Conservation (phyloP, 2,113 vertebrate genomes). For the Aix galericulata region DNA sequence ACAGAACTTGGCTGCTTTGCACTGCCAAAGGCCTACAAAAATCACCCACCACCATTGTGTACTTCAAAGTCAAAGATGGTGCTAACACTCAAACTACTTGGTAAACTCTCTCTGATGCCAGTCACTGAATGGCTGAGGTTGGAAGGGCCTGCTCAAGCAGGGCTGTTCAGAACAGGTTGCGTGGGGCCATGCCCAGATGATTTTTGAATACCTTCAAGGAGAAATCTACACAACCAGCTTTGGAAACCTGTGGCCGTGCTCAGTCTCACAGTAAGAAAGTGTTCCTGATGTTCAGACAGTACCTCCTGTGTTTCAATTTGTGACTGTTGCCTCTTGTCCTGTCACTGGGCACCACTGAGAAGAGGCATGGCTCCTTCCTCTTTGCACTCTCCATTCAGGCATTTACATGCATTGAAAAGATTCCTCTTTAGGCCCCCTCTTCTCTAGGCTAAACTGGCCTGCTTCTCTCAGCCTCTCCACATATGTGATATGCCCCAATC, state of each 20-base stretch:
- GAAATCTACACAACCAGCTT: background rate
- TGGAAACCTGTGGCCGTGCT: background rate
- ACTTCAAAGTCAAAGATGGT: background rate
- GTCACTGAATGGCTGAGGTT: background rate
- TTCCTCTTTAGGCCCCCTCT: background rate
- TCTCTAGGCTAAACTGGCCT: background rate
- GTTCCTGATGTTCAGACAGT: background rate
- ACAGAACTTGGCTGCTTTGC: background rate
- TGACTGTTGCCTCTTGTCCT: background rate
- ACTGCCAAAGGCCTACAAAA: background rate
- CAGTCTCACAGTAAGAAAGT: background rate
- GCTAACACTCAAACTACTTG: background rate
- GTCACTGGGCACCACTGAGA: rapidly evolving
- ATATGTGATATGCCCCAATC: background rate
- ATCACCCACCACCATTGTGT: background rate
- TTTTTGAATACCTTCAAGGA: background rate
- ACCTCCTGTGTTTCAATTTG: background rate
- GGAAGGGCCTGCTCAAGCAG: background rate
- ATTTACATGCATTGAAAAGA: background rate
- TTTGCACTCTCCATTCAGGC: background rate
- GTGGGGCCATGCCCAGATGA: background rate
- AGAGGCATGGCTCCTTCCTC: background rate
- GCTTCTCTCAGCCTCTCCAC: background rate
- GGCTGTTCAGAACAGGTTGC: background rate
- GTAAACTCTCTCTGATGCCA: background rate